Evolutionary conservation across 2,113 vertebrate species (phyloP), one percentile per base, ranked within the genome.

Genomic region (Leiothrix lutea): DNA sequence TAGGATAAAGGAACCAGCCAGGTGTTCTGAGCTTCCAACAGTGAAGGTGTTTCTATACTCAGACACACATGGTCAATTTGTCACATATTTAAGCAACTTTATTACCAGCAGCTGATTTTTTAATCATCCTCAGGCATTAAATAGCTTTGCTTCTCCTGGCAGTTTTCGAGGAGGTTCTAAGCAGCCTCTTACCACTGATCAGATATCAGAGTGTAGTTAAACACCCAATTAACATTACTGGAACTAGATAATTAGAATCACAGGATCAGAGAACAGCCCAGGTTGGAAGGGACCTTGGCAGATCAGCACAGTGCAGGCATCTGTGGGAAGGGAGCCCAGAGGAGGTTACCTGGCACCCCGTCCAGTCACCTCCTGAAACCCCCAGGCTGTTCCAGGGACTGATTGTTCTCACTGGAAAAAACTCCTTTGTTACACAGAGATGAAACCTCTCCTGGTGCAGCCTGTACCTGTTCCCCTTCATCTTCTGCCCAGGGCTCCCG

Each of bases 401-500:
- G 21, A 20, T 13, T 36, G 69, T 44, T 72, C 93, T 78, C 36
- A 8, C 8, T 2, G 25, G 5, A 61, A 60, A 58, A 54, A 36
- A n/a, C 11, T 21, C 69, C 64, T 66, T 48, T 62, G 15, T 57
- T 36, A 5, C 40, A 44, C 1, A 0, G 4, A 28, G n/a, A 25
- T 14, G 35, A 48, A 86, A 35, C 26, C 38, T 58, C 56, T 38
- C 56, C 24, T 0, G 1, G 44, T 26, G 33, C 81, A 44, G 36
- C 20, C 31, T n/a, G 86, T 42, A 56, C 79, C 74, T 5, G 3
- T 10, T 44, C 12, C 23, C 29, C 35, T 51, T 10, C 20, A 15
- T 40, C 61, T 9, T 11, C 50, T 48, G 47, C 28, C 38, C 1
- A 0, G 11, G 77, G 77, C 51, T 89, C 77, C 61, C 0, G 1